These are phyloP conservation scores for Gulo gulo DNA, from an alignment of 2,113 vertebrate species.

Conservation along the genomic window DNA sequence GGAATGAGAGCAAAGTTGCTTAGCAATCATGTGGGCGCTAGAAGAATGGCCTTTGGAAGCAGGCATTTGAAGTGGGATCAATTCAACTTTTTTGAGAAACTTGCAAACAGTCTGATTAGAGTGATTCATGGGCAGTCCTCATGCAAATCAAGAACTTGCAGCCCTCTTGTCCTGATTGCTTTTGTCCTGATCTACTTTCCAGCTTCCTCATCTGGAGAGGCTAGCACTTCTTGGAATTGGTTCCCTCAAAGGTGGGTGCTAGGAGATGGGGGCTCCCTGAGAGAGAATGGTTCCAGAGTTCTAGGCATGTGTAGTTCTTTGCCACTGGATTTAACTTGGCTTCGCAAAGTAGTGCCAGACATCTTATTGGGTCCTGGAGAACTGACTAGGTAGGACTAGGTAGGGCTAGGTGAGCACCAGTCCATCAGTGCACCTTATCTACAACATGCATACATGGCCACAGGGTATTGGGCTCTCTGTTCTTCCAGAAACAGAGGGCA, in stretches of 20 bases:
- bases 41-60: slow-evolving; percentile 57
- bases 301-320: not conserved
- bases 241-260: not conserved
- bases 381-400: not conserved
- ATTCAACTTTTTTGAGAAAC: slow-evolving; percentile 47
- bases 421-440: not conserved
- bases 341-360: not conserved
- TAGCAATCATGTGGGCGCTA: slow-evolving; percentile 53
- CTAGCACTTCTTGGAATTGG: not conserved
- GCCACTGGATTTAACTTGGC: not conserved
- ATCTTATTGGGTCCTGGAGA: not conserved
- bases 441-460: no score
- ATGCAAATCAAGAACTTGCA: not conserved
- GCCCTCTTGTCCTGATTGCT: not conserved
- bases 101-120: slow-evolving; percentile 29
- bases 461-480: not conserved
- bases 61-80: slow-evolving; percentile 44
- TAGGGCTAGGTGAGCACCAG: not conserved
- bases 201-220: not conserved
- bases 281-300: not conserved
- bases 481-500: not conserved
- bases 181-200: slow-evolving; percentile 36
- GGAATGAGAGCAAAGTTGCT: slow-evolving; percentile 65
- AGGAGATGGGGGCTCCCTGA: not conserved
- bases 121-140: not conserved